Conservation (phyloP, 2,797 vertebrate species). For the Cygnus olor region DNA sequence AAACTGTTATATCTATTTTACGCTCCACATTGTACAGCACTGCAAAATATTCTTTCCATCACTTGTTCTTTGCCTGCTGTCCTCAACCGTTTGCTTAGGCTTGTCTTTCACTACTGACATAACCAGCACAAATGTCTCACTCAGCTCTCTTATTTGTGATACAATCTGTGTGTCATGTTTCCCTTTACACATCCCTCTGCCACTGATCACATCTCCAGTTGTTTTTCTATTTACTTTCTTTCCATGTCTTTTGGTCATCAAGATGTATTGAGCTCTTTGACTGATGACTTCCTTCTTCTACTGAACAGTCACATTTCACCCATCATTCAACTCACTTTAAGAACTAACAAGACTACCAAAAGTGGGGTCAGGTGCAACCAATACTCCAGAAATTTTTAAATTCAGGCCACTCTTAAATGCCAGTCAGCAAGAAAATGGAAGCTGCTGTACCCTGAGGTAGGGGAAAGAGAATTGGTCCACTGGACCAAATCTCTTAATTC, state of each 20-base stretch:
- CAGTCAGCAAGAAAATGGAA: neutral
- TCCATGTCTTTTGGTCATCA: neutral
- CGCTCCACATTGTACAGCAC: neutral
- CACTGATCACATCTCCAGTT: neutral
- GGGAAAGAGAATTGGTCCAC: neutral
- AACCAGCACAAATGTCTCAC: neutral
- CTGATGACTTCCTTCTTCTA: neutral
- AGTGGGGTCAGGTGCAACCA: neutral
- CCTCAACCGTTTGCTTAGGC: neutral
- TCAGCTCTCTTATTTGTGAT: neutral
- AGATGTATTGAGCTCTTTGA: neutral
- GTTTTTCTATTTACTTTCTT: neutral
- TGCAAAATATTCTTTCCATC: neutral
- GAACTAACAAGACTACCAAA: neutral
- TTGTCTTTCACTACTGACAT: neutral
- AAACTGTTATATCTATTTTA: neutral
- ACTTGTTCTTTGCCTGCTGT: neutral
- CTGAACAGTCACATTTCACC: neutral
- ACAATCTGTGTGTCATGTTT: neutral
- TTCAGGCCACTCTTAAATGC: neutral
- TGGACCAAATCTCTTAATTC: neutral
- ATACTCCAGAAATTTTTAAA: neutral
- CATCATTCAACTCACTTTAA: neutral
- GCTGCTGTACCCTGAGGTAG: neutral
- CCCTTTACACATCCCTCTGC: neutral